phyloP scores from a whole-genome alignment of 2,113 vertebrate species.

The Etheostoma cragini region DNA sequence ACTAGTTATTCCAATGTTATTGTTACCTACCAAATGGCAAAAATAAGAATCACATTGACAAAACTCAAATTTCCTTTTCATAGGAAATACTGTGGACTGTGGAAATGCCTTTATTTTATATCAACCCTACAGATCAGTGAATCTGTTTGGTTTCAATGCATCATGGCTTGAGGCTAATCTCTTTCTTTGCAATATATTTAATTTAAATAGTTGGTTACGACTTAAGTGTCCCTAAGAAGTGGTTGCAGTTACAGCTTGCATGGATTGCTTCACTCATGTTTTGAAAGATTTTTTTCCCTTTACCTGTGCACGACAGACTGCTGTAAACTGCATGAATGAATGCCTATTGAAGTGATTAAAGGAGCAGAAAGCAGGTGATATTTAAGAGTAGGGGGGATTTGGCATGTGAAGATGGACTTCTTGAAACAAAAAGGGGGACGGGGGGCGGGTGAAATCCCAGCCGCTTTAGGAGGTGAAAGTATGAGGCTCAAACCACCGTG shows the following conservation, averaged over 20 bases:
- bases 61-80: background rate
- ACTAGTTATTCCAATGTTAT: background rate
- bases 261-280: slow-evolving; percentile 73
- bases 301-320: slow-evolving; percentile 72
- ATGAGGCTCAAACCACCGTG: slow-evolving; percentile 49
- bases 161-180: background rate
- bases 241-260: slow-evolving; percentile 40
- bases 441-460: slow-evolving; percentile 44
- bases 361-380: slow-evolving; percentile 80
- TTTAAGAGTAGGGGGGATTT: slow-evolving; percentile 69
- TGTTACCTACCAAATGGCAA: background rate
- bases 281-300: slow-evolving; percentile 52
- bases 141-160: background rate
- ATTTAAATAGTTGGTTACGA: background rate
- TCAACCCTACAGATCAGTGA: background rate
- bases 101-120: background rate
- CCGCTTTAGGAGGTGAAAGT: slow-evolving; percentile 66
- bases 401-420: slow-evolving; percentile 74
- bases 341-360: slow-evolving; percentile 74
- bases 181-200: background rate
- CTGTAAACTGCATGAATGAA: slow-evolving; percentile 81
- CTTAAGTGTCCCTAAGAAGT: background rate
- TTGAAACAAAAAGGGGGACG: slow-evolving; percentile 26
- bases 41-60: background rate
- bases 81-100: background rate